Evolutionary conservation across 2,797 vertebrate genomes (phyloP).

Genomic region (Muscicapa striata): DNA sequence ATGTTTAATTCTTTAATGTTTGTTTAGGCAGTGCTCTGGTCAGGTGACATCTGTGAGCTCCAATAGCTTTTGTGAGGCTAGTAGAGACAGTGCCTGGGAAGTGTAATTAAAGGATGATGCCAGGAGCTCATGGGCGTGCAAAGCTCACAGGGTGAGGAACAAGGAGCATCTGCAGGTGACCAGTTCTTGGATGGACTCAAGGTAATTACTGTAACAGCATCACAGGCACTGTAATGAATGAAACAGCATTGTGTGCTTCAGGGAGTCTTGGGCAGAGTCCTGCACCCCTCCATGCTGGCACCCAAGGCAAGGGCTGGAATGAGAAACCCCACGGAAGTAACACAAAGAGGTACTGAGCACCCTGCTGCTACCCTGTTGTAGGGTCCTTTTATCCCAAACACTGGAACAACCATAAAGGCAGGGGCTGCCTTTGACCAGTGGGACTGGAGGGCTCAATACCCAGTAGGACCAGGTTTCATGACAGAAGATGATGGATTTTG

Average conservation of each 20-base stretch:
- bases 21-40: not conserved
- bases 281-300: not conserved
- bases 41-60: not conserved
- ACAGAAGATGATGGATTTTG: conserved; percentile 45
- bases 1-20: not conserved
- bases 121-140: not conserved
- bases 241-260: not conserved
- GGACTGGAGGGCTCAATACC: not conserved
- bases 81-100: not conserved
- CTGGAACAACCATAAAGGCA: not conserved
- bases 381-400: not conserved
- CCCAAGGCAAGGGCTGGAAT: not conserved
- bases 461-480: not conserved
- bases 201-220: not conserved
- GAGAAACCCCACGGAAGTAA: not conserved
- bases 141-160: not conserved
- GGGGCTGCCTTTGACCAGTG: not conserved
- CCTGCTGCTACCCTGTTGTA: not conserved
- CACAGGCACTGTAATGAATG: not conserved
- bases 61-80: not conserved
- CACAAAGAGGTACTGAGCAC: not conserved
- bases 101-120: not conserved
- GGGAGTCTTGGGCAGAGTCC: not conserved
- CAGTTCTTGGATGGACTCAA: not conserved
- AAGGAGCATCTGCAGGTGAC: not conserved